Conservation (phyloP, 2,113 vertebrate genomes). For the Narcine bancroftii region DNA sequence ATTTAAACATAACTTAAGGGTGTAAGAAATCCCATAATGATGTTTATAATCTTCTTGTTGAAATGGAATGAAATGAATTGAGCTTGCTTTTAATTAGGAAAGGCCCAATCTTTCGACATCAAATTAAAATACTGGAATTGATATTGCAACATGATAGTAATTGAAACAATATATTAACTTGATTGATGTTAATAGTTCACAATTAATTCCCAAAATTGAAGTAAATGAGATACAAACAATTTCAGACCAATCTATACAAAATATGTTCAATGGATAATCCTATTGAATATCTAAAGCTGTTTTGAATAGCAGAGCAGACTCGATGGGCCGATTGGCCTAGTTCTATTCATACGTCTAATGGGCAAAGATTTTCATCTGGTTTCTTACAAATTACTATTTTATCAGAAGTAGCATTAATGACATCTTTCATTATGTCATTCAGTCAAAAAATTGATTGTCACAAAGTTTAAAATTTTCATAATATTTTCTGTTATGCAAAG, state of each 20-base stretch:
- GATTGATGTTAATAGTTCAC: not conserved
- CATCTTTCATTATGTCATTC: not conserved
- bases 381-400: not conserved
- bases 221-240: not conserved
- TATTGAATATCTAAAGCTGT: not conserved
- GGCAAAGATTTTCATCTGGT: slow-evolving; percentile 10
- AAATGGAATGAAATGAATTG: not conserved
- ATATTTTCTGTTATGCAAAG: not conserved
- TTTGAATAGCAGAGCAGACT: too few relatives aligned
- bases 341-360: too few relatives aligned
- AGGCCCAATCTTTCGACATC: not conserved
- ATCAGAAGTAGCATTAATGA: not conserved
- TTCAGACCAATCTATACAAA: slow-evolving; percentile 14
- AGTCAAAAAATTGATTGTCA: not conserved
- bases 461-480: not conserved
- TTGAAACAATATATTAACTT: not conserved
- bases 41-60: not conserved
- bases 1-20: not conserved
- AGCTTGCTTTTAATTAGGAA: not conserved
- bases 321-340: too few relatives aligned
- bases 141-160: not conserved
- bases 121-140: not conserved
- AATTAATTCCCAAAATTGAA: not conserved
- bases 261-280: not conserved
- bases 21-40: slow-evolving; percentile 1